These are phyloP conservation scores for Phoebastria nigripes DNA, from an alignment of 2,797 vertebrate genomes.

Conservation along the genomic window DNA sequence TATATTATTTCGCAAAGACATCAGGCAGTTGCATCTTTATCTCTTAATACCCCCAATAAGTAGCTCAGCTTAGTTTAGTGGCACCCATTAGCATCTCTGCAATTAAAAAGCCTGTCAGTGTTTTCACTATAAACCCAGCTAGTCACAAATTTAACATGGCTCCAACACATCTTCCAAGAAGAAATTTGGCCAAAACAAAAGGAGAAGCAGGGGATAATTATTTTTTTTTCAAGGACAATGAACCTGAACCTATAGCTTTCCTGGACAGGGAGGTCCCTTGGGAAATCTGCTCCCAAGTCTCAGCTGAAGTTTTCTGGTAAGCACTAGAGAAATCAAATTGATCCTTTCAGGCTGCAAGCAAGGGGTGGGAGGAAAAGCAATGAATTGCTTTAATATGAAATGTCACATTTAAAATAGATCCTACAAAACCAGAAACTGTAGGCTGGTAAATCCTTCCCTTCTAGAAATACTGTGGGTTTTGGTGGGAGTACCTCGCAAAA, in stretches of 20 bases:
- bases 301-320: not conserved
- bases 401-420: not conserved
- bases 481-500: not conserved
- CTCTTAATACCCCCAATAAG: not conserved
- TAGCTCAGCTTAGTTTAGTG: not conserved
- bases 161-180: not conserved
- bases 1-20: not conserved
- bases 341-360: not conserved
- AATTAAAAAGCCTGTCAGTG: not conserved
- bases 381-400: not conserved
- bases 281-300: not conserved
- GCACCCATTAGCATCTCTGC: not conserved
- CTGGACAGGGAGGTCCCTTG: not conserved
- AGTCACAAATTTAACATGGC: not conserved
- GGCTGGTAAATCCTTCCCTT: not conserved
- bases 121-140: not conserved
- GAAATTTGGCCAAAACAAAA: not conserved
- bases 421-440: not conserved
- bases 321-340: not conserved
- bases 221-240: not conserved
- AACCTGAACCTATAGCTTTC: not conserved
- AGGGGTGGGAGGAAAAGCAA: not conserved
- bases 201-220: not conserved
- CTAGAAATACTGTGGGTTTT: not conserved
- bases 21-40: not conserved